A percentile compares a stretch with the other conserved stretches of the same genome.
These are phyloP conservation scores for Tridacna gigas DNA, from an alignment of 2,888 invertebrate species.

Conservation along the genomic window DNA sequence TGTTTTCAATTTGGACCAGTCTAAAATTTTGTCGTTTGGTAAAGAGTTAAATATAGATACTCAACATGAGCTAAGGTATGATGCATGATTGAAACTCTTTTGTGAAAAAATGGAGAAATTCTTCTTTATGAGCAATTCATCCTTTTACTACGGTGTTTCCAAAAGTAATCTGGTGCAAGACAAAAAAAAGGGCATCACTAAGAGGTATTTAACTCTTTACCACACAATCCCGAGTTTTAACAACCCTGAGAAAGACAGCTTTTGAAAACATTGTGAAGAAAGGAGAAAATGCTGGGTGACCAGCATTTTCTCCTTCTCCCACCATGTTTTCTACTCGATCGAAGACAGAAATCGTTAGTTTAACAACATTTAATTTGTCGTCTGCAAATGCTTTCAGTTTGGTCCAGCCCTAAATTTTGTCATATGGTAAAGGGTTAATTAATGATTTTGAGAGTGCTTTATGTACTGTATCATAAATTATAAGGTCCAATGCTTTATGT, in stretches of 20 bases:
- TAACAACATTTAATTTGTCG: neutral
- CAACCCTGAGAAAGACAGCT: neutral
- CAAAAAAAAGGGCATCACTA: too few species aligned
- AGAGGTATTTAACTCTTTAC: neutral
- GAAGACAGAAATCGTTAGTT: neutral
- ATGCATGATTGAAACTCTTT: too few species aligned
- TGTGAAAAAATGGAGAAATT: too few species aligned
- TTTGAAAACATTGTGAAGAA: neutral
- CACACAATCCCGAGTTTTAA: neutral
- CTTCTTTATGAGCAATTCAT: neutral
- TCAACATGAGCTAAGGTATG: too few species aligned
- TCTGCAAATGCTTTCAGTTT: neutral
- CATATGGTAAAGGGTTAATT: neutral
- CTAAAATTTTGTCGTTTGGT: too few species aligned
- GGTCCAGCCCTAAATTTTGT: neutral
- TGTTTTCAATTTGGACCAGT: too few species aligned
- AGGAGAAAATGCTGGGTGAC: constrained; percentile 3
- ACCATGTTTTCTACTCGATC: neutral
- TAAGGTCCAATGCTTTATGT: constrained; percentile 88
- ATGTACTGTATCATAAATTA: constrained; percentile 3
- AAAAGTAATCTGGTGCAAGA: too few species aligned
- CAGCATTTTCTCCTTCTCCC: constrained; percentile 6
- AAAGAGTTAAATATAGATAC: too few species aligned
- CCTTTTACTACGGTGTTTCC: too few species aligned
- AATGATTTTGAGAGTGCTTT: neutral